Evolutionary conservation across 1,140 invertebrate genomes (phyloP), one percentile per base, ranked within the genome.

Genomic region (Reticulitermes speratus): DNA sequence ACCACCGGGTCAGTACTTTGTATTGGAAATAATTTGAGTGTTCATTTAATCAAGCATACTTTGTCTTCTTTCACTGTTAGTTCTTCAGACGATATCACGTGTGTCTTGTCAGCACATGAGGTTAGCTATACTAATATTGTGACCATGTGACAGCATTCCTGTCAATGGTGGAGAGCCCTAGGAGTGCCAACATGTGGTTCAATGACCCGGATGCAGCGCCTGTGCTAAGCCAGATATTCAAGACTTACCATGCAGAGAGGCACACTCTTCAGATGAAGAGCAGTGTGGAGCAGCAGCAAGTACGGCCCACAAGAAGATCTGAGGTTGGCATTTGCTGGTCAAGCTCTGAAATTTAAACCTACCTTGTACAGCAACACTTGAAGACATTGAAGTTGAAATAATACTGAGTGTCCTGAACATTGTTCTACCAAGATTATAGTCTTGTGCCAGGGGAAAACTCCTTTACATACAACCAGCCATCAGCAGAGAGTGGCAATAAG

Each of bases 231-330:
- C 93, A 94, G 89, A 94, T 95, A 48, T 94, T 94, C 86, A 92
- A 93, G 82, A 95, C 94, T 55, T 95, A 95, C 90, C 93, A 95
- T 89, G 91, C 93, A 7, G 94, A 95, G 88, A 95, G 94, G 90
- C 92, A 94, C 88, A 89, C 87, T 23, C 59, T 87, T 21, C 87
- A 87, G 38, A 83, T 86, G 84, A 87, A 87, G 44, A 75, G 81
- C 25, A 55, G 32, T 25, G 81, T 85, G 44, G 87, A 87, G 65
- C 84, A 83, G 65, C 87, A 87, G 48, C 86, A 85, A 16, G 25
- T 14, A 30, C 14, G n/a, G 65, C 9, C 25, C n/a, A 11, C 65
- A 8, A 30, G 65, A 75, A 75, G 65, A 75, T 75, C 25, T 30
- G 65, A 75, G n/a, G 65, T 6, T 16, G 65, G 65, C 1, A n/a